phyloP scores from a whole-genome alignment of 1,140 invertebrate genomes.

The Zaprionus gabonicus region DNA sequence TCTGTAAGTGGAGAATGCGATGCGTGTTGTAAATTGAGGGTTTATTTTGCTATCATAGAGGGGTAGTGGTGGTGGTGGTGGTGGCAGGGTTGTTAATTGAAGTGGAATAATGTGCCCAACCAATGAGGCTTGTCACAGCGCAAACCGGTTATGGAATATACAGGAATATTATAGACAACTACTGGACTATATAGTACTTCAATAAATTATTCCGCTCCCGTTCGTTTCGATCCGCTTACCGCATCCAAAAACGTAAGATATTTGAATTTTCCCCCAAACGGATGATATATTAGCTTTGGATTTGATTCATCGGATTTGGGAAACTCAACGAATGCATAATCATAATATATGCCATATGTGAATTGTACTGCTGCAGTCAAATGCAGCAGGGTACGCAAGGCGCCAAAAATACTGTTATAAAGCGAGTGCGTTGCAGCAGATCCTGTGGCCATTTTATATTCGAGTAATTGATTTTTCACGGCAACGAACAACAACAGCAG shows the following conservation, averaged over 20 bases:
- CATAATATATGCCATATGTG: constrained; percentile 90
- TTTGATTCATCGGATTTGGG: constrained; percentile 84
- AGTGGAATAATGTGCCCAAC: constrained; percentile 54
- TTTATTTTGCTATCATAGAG: constrained; percentile 22
- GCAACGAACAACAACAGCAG: constrained; percentile 34
- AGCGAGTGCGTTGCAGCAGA: constrained; percentile 63
- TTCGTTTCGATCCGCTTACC: constrained; percentile 85
- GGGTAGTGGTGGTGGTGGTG: not conserved
- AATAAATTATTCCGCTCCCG: not conserved
- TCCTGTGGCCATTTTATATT: constrained; percentile 37
- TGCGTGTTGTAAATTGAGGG: constrained; percentile 58
- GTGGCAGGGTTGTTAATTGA: constrained; percentile 36
- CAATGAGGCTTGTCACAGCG: constrained; percentile 29
- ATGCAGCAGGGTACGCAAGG: constrained; percentile 87
- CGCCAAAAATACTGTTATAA: constrained; percentile 72
- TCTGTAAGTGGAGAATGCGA: constrained; percentile 85
- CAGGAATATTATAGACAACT: constrained; percentile 3
- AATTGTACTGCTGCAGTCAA: constrained; percentile 88
- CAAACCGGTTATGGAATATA: constrained; percentile 41
- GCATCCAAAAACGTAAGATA: constrained; percentile 94
- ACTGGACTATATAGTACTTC: constrained; percentile 1
- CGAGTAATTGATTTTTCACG: constrained; percentile 71
- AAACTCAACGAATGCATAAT: constrained; percentile 88
- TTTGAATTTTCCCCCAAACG: constrained; percentile 92
- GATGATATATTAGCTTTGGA: constrained; percentile 81